A percentile compares a stretch with the other conserved stretches of the same genome.
Conservation (phyloP, 1,140 invertebrate genomes). For the Asobara japonica region DNA sequence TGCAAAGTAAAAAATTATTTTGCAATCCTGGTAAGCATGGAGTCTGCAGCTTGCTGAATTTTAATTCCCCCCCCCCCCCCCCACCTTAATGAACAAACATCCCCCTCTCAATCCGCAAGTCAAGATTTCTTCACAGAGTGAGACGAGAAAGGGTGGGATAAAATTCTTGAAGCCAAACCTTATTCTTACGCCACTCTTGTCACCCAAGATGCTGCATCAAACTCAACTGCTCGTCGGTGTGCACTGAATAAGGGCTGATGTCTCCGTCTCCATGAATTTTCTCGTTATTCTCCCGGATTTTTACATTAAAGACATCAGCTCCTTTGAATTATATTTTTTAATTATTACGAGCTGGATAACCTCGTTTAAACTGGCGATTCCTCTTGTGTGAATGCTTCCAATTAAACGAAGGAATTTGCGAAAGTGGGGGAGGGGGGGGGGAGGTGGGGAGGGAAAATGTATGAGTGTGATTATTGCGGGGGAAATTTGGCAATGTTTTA, state of each 20-base stretch:
- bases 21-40: too few relatives aligned
- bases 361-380: background rate
- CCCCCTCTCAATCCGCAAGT: background rate
- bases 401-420: too few relatives aligned
- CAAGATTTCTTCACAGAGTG: slow-evolving; percentile 28
- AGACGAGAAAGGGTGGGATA: slow-evolving; percentile 35
- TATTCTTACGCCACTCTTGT: slow-evolving; percentile 65
- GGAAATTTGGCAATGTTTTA: too few relatives aligned
- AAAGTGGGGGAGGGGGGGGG: too few relatives aligned
- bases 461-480: too few relatives aligned
- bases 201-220: slow-evolving; percentile 50
- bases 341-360: background rate
- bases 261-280: background rate
- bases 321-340: background rate
- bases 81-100: background rate
- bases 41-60: too few relatives aligned
- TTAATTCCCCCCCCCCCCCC: background rate
- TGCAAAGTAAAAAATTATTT: too few relatives aligned
- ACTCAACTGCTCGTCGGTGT: background rate
- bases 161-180: slow-evolving; percentile 56
- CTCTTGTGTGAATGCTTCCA: too few relatives aligned
- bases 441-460: too few relatives aligned
- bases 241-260: background rate
- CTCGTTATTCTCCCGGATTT: background rate
- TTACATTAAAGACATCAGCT: background rate